Evolutionary conservation across 2,113 vertebrate genomes (phyloP), one percentile per base, ranked within the genome.

Genomic region (Pionites leucogaster): DNA sequence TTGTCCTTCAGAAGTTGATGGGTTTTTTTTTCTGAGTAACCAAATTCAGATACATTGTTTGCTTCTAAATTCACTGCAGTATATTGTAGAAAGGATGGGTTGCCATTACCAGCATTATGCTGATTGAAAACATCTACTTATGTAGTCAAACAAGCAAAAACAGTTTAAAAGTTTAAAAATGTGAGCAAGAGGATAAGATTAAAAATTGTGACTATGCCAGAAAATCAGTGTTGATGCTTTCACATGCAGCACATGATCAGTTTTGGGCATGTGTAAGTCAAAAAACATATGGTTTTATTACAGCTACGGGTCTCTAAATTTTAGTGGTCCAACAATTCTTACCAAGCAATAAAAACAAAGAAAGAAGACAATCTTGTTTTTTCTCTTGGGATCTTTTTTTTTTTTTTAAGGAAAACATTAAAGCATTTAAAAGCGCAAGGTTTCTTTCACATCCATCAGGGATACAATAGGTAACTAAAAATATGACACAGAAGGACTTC

Each of bases 181-280:
- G 8, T 53, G 25, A 68, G 31, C 23, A 76, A 57, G 18, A 53
- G 15, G 52, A 42, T 59, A 68, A 72, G 10, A 57, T 37, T 72
- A 17, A 59, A 82, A 83, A 42, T 15, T 69, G 28, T 52, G 7
- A 52, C 29, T 46, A 7, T 10, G 72, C 8, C 12, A 76, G 24
- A 69, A 67, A 71, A 81, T 46, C 33, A 41, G 9, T 22, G 33
- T 24, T 39, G 71, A 8, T 49, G 5, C 12, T 57, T 57, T 72
- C 9, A 29, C 25, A n/a, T 46, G 37, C 22, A 74, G 4, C 17
- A 44, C 0, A 0, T 44, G 22, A 55, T n/a, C 6, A 35, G 8
- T 52, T 83, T 75, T 44, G 20, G 10, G 47, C 28, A 76, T 7
- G 11, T 17, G 2, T 3, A 70, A 70, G 13, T 65, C 6, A 86